These are phyloP conservation scores for Anolis carolinensis DNA, from an alignment of 2,113 vertebrate species.

Conservation along the genomic window DNA sequence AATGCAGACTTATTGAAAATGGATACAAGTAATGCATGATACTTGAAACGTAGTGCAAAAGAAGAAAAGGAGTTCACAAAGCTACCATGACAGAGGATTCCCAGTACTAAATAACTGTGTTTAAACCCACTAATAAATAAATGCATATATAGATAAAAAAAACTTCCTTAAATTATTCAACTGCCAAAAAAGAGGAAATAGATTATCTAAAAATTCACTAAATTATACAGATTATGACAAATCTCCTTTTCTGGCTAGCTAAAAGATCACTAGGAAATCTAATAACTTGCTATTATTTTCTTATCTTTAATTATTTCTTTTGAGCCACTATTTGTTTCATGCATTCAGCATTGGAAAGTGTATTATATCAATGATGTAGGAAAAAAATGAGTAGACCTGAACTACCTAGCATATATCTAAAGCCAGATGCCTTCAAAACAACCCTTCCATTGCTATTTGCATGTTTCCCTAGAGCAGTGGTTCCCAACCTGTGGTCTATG, in stretches of 20 bases:
- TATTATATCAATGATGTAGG: constrained; percentile 65
- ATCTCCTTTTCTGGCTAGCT: constrained; percentile 39
- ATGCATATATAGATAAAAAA: constrained; percentile 32
- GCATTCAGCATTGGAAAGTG: constrained; percentile 67
- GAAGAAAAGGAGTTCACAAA: constrained; percentile 13
- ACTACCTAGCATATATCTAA: neutral
- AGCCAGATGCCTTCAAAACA: neutral
- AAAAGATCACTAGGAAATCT: constrained; percentile 71
- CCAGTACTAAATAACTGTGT: neutral
- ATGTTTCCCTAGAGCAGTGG: too few species aligned
- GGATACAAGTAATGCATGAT: constrained; percentile 10
- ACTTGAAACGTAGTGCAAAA: constrained; percentile 50
- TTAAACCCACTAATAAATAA: constrained; percentile 4
- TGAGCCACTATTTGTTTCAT: constrained; percentile 76
- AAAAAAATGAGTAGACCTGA: constrained; percentile 63
- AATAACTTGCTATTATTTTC: constrained; percentile 69
- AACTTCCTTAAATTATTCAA: constrained; percentile 63
- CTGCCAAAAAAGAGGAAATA: constrained; percentile 31
- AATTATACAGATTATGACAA: constrained; percentile 46
- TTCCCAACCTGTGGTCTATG: too few species aligned
- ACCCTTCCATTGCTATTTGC: neutral
- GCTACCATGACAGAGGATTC: neutral
- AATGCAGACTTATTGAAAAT: constrained; percentile 53
- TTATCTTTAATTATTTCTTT: constrained; percentile 74
- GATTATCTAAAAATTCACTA: constrained; percentile 21